Conservation (phyloP, 2,797 vertebrate species). For the Chelon labrosus region DNA sequence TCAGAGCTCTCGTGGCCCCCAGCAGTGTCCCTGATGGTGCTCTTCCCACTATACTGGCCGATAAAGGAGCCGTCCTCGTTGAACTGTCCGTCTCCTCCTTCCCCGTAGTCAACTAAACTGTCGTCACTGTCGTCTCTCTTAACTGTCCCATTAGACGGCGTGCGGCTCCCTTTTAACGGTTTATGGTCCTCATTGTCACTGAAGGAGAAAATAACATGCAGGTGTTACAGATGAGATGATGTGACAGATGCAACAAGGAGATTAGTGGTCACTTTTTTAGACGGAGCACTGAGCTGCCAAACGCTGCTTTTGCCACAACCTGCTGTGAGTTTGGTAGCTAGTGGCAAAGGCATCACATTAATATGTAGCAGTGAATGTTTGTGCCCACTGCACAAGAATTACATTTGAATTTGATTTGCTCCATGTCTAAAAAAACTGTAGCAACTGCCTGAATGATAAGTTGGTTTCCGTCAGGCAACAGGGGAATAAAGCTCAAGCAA, state of each 20-base stretch:
- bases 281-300: conserved; percentile 69
- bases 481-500: conserved; percentile 79
- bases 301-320: conserved; percentile 18
- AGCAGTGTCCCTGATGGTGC: conserved; percentile 89
- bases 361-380: conserved; percentile 11
- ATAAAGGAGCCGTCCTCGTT: conserved; percentile 99
- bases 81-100: conserved; percentile 98
- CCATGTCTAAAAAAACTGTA: conserved; percentile 73
- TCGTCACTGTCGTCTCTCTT: conserved; percentile 98
- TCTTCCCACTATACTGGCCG: conserved; percentile 98
- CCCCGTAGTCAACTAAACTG: conserved; percentile 99
- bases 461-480: conserved; percentile 83
- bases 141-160: conserved; percentile 96
- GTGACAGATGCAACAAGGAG: conserved; percentile 76
- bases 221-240: conserved; percentile 84
- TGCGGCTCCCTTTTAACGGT: conserved; percentile 96
- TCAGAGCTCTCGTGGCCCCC: conserved; percentile 97
- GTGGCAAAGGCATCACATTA: not conserved
- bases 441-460: conserved; percentile 70
- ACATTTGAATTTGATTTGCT: conserved; percentile 61
- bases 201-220: conserved; percentile 88
- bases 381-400: conserved; percentile 7
- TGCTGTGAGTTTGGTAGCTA: conserved; percentile 11
- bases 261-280: conserved; percentile 77
- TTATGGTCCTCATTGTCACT: conserved; percentile 99